Evolutionary conservation across 2,113 vertebrate species (phyloP).

Genomic region (Dromaius novaehollandiae): DNA sequence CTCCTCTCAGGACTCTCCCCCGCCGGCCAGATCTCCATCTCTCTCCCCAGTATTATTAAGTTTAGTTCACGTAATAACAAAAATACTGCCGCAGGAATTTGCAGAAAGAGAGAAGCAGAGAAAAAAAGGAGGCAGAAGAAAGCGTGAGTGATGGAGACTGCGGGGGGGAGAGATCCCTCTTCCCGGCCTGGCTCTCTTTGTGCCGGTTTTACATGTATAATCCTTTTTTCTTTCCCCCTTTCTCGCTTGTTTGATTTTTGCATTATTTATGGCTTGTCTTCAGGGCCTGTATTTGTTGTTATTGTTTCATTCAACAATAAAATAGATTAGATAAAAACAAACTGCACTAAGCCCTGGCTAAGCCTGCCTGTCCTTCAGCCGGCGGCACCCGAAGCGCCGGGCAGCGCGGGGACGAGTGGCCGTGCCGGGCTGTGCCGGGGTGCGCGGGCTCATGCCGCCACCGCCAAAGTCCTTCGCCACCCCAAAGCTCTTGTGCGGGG

Average conservation of each 20-base stretch:
- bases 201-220: slow-evolving; percentile 24
- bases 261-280: slow-evolving; percentile 74
- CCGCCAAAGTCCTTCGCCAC: not conserved
- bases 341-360: not conserved
- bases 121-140: not conserved
- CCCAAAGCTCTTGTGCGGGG: accelerated
- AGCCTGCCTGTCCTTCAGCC: not conserved
- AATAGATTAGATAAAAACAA: slow-evolving; percentile 67
- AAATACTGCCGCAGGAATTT: not conserved
- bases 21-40: not conserved
- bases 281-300: slow-evolving; percentile 60
- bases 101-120: not conserved
- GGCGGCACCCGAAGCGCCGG: accelerated
- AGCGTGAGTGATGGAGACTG: not conserved
- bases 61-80: slow-evolving; percentile 8
- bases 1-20: not conserved
- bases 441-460: not conserved
- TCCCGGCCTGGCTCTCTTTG: not conserved
- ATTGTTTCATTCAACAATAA: slow-evolving; percentile 71
- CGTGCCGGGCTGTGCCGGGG: not conserved
- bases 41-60: not conserved
- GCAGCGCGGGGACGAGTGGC: accelerated
- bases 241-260: slow-evolving; percentile 61
- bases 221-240: slow-evolving; percentile 8
- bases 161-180: not conserved